These are phyloP conservation scores for Psettodes erumei DNA, from an alignment of 2,113 vertebrate species.

Conservation along the genomic window DNA sequence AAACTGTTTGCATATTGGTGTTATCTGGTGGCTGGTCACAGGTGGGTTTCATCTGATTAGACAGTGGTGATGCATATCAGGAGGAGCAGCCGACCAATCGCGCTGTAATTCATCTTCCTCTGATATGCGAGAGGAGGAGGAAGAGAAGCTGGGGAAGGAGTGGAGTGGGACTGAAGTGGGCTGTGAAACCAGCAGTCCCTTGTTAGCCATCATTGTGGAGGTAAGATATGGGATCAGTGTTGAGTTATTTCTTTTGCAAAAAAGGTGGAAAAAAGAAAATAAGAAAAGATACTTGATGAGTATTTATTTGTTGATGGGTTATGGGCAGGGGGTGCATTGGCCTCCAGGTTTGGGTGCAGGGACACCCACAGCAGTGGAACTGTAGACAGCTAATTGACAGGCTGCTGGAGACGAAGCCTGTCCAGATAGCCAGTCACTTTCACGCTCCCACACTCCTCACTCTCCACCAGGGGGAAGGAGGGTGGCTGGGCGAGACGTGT, in stretches of 20 bases:
- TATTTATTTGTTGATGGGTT: slow-evolving; percentile 53
- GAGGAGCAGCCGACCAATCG: slow-evolving; percentile 64
- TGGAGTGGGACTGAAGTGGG: slow-evolving; percentile 33
- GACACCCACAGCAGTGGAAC: slow-evolving; percentile 75
- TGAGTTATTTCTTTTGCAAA: background rate
- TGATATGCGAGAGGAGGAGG: slow-evolving; percentile 47
- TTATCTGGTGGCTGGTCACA: slow-evolving; percentile 71
- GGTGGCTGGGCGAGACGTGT: slow-evolving; percentile 12
- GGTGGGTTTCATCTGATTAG: slow-evolving; percentile 79
- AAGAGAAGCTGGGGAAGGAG: slow-evolving; percentile 21
- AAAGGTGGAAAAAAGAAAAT: slow-evolving; percentile 1
- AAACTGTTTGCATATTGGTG: slow-evolving; percentile 70
- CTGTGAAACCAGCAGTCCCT: slow-evolving; percentile 28
- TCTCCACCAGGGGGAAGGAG: slow-evolving; percentile 58
- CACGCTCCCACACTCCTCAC: slow-evolving; percentile 75
- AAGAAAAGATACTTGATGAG: background rate
- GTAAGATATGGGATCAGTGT: slow-evolving; percentile 22
- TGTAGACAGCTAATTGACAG: slow-evolving; percentile 81
- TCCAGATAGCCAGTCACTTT: slow-evolving; percentile 82
- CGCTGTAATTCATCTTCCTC: slow-evolving; percentile 74
- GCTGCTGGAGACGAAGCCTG: slow-evolving; percentile 73
- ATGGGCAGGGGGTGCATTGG: slow-evolving; percentile 12
- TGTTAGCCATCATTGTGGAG: background rate
- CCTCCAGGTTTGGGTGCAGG: slow-evolving; percentile 54
- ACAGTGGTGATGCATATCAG: slow-evolving; percentile 72